These are phyloP conservation scores for Latrodectus hesperus DNA, from an alignment of 2,888 invertebrate genomes.

Conservation along the genomic window DNA sequence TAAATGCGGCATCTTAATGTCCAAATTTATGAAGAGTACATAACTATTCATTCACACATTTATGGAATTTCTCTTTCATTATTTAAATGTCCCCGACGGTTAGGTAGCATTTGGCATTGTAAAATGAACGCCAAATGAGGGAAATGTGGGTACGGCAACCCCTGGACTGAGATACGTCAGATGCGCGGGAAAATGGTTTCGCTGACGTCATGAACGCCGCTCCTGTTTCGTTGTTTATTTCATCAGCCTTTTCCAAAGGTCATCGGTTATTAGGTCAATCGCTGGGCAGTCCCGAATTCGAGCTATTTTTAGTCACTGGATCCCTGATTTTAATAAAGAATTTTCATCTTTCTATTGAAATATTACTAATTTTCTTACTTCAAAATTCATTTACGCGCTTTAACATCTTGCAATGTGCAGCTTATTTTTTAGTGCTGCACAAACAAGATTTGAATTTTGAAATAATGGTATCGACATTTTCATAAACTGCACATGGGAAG, in stretches of 20 bases:
- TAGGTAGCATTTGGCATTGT: background rate
- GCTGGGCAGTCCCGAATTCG: background rate
- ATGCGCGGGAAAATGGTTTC: constrained; percentile 39
- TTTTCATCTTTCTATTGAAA: too few species aligned
- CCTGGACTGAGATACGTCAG: constrained; percentile 26
- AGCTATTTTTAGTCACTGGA: background rate
- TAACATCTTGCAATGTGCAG: too few species aligned
- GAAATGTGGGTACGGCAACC: background rate
- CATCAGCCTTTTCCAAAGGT: constrained; percentile 44
- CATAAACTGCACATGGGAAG: too few species aligned
- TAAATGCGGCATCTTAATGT: too few species aligned
- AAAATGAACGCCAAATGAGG: constrained; percentile 1
- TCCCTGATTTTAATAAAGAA: background rate
- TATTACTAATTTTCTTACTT: too few species aligned
- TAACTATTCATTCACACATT: too few species aligned
- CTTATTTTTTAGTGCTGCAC: too few species aligned
- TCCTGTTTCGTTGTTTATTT: constrained; percentile 41
- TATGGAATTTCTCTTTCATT: background rate
- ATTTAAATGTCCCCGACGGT: background rate
- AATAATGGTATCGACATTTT: too few species aligned
- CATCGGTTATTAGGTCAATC: constrained; percentile 55
- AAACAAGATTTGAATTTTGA: too few species aligned
- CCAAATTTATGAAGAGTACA: too few species aligned
- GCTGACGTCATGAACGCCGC: constrained; percentile 38
- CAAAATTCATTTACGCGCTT: too few species aligned